phyloP scores from a whole-genome alignment of 2,888 invertebrate species.

The Harpagoxenus sublaevis region DNA sequence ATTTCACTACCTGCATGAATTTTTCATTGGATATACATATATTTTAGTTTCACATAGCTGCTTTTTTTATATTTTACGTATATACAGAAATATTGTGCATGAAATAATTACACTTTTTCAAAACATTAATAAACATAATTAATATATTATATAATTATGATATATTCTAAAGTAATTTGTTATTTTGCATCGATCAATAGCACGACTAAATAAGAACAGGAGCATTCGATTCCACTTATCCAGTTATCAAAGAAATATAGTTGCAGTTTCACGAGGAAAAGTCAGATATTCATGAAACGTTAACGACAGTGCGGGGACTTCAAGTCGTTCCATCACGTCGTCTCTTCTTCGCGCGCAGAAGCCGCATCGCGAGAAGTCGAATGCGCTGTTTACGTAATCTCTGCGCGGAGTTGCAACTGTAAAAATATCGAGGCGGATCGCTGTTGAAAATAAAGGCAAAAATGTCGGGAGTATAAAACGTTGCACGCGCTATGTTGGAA shows the following conservation, averaged over 20 bases:
- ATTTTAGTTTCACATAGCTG: not conserved
- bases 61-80: not conserved
- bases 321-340: not conserved
- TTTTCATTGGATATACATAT: not conserved
- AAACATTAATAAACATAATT: not conserved
- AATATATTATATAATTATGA: not conserved
- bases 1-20: not conserved
- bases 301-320: not conserved
- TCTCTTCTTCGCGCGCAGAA: slow-evolving; percentile 8
- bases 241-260: not conserved
- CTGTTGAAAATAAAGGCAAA: slow-evolving; percentile 54
- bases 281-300: slow-evolving; percentile 12
- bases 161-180: not conserved
- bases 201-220: not conserved
- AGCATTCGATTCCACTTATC: slow-evolving; percentile 4
- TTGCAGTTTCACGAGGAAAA: not conserved
- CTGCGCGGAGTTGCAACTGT: not conserved
- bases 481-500: slow-evolving; percentile 52
- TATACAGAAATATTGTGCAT: not conserved
- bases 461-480: slow-evolving; percentile 48
- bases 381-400: slow-evolving; percentile 50
- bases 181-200: not conserved
- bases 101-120: not conserved
- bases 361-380: slow-evolving; percentile 10
- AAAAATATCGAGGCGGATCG: slow-evolving; percentile 58